Evolutionary conservation across 2,888 invertebrate species (phyloP).

Genomic region (Baronia brevicornis): DNA sequence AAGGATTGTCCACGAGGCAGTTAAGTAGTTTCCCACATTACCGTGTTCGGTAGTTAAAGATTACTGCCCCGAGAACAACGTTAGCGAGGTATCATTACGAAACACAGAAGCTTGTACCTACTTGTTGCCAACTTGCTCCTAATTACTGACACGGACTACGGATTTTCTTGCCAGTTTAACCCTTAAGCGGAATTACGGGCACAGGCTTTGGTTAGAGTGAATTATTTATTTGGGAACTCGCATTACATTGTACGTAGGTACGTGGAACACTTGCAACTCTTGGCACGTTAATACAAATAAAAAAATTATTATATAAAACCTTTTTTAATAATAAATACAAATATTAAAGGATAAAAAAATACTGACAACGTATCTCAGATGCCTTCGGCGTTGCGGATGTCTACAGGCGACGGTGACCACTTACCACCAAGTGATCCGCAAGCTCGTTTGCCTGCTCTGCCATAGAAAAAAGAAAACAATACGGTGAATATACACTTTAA

Average conservation of each 20-base stretch:
- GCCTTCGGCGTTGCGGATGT: no score
- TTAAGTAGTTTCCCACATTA: slow-evolving; percentile 12
- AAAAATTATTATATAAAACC: no score
- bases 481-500: no score
- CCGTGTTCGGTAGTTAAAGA: slow-evolving; percentile 19
- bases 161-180: slow-evolving; percentile 31
- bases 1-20: slow-evolving; percentile 9
- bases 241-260: slow-evolving; percentile 15
- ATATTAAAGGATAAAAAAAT: no score
- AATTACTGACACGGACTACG: slow-evolving; percentile 31
- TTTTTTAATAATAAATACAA: slow-evolving; percentile 1
- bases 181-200: slow-evolving; percentile 22
- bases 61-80: slow-evolving; percentile 22
- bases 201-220: slow-evolving; percentile 23
- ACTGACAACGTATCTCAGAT: no score
- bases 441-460: no score
- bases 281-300: slow-evolving; percentile 3
- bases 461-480: no score
- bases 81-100: slow-evolving; percentile 8
- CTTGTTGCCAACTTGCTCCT: slow-evolving; percentile 33
- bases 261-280: slow-evolving; percentile 11
- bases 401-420: no score
- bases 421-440: no score
- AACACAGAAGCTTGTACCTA: slow-evolving; percentile 18
- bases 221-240: slow-evolving; percentile 25